phyloP scores from a whole-genome alignment of 2,888 invertebrate genomes.

The Pseudococcus longispinus region DNA sequence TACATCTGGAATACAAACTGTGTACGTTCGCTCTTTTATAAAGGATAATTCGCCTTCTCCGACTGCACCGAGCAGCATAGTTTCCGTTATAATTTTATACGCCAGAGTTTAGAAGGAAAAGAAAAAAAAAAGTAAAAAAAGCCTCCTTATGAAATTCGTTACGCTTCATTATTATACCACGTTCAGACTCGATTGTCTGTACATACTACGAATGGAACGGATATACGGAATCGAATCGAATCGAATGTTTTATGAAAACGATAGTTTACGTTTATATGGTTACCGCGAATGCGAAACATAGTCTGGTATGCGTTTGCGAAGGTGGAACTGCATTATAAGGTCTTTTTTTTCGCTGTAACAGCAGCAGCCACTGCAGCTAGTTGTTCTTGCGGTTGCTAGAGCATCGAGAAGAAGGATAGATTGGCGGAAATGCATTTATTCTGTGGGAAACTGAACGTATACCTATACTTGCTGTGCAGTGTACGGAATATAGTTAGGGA shows the following conservation, averaged over 20 bases:
- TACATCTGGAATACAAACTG: background rate
- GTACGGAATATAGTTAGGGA: background rate
- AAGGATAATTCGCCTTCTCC: background rate
- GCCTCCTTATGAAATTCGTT: constrained; percentile 16
- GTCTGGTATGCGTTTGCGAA: constrained; percentile 37
- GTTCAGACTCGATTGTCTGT: constrained; percentile 22
- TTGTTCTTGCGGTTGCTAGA: constrained; percentile 27
- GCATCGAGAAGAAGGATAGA: background rate
- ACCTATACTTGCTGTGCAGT: background rate
- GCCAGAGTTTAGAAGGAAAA: background rate
- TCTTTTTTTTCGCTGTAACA: background rate
- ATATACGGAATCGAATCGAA: constrained; percentile 1
- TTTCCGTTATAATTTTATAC: constrained; percentile 29
- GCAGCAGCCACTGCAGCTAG: background rate
- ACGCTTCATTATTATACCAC: constrained; percentile 9
- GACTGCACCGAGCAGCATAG: background rate
- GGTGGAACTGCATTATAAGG: constrained; percentile 35
- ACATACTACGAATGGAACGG: background rate
- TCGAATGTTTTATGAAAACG: constrained; percentile 41
- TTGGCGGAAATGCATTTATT: constrained; percentile 29
- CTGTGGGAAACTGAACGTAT: constrained; percentile 23
- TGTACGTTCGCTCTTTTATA: background rate
- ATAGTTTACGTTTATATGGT: constrained; percentile 38
- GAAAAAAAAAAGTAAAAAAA: background rate
- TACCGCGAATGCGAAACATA: constrained; percentile 29